Percentiles rank a stretch among this genome's conserved stretches.
These are phyloP conservation scores for Tethya wilhelma DNA, from an alignment of 37 sponge, comb jelly and placozoan species.

Conservation along the genomic window DNA sequence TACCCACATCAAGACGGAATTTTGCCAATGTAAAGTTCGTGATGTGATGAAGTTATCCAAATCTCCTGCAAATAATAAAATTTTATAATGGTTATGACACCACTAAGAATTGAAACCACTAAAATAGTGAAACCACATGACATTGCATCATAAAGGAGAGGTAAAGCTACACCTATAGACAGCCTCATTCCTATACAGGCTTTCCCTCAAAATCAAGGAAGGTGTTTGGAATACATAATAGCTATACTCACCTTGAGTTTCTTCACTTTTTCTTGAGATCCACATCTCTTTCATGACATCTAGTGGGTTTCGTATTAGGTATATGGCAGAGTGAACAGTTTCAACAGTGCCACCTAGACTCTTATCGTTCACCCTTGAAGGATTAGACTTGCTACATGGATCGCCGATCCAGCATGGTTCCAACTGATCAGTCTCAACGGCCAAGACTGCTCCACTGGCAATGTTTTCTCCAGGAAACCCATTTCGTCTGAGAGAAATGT, in stretches of 20 bases:
- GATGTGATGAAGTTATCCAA: no score
- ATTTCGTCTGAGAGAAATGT: background rate
- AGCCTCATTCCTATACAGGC: background rate
- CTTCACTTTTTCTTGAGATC: background rate
- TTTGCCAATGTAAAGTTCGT: conserved; percentile 21
- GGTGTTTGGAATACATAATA: no score
- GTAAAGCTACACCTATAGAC: background rate
- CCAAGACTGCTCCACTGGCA: conserved; percentile 19
- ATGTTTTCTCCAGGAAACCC: conserved; percentile 35
- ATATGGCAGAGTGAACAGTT: conserved; percentile 21
- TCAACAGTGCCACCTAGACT: no score
- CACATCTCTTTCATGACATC: background rate
- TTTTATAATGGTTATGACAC: no score
- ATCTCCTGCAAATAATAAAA: no score
- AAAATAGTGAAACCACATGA: background rate
- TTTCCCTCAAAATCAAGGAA: no score
- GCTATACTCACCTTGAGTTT: background rate
- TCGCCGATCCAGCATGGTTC: conserved; percentile 5
- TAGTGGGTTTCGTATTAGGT: conserved; percentile 35
- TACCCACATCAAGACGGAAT: background rate
- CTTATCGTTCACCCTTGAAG: no score
- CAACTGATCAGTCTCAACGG: conserved; percentile 44
- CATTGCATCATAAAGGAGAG: background rate
- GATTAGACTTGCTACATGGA: background rate
- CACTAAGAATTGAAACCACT: background rate